phyloP scores from a whole-genome alignment of 1,140 invertebrate species.

The Brachionus rubens region DNA sequence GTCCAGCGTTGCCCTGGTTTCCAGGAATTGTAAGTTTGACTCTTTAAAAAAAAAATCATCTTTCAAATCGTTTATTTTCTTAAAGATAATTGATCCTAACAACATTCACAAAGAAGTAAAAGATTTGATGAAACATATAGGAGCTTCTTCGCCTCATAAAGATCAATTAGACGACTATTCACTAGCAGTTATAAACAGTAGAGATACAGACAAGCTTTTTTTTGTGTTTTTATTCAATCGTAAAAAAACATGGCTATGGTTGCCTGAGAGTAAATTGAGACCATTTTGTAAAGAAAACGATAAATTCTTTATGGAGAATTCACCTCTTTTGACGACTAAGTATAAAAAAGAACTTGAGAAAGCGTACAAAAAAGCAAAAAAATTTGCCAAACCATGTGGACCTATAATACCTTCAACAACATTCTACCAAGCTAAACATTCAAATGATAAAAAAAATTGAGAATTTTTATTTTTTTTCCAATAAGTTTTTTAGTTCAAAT shows the following conservation, averaged over 20 bases:
- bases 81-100: constrained; percentile 26
- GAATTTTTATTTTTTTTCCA: neutral
- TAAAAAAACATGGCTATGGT: constrained; percentile 35
- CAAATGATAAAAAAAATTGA: neutral
- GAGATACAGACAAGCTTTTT: constrained; percentile 19
- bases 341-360: constrained; percentile 45
- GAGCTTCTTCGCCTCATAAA: constrained; percentile 28
- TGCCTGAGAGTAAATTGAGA: constrained; percentile 40
- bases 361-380: constrained; percentile 42
- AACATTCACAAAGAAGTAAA: constrained; percentile 39
- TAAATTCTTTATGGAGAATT: constrained; percentile 42
- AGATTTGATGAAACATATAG: constrained; percentile 41
- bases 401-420: neutral
- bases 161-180: constrained; percentile 34
- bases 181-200: constrained; percentile 14
- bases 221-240: constrained; percentile 43
- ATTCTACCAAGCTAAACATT: neutral
- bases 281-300: constrained; percentile 46
- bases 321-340: neutral
- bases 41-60: neutral
- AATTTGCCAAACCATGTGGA: neutral
- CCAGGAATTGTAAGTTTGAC: constrained; percentile 28
- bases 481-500: too few species aligned
- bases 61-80: neutral
- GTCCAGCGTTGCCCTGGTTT: constrained; percentile 30